Conservation (phyloP, 2,113 vertebrate species). For the Brachyhypopomus occidentalis region DNA sequence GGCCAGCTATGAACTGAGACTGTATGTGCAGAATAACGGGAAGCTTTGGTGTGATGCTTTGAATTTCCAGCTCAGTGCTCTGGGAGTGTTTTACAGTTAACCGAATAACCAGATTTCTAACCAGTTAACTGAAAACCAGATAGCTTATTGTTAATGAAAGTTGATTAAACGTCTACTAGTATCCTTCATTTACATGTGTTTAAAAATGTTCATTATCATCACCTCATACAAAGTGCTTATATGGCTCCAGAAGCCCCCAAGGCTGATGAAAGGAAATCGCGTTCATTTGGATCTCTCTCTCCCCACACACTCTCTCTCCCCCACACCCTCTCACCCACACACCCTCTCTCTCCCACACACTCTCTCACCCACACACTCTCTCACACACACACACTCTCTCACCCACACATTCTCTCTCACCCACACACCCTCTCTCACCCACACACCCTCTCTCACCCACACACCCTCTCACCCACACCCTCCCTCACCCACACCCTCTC, state of each 20-base stretch:
- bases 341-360: constrained; percentile 37
- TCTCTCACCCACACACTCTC: constrained; percentile 37
- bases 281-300: constrained; percentile 8
- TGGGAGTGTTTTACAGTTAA: neutral
- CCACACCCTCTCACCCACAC: constrained; percentile 21
- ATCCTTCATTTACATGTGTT: neutral
- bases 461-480: no score
- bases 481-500: no score
- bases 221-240: neutral
- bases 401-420: neutral
- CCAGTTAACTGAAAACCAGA: no score
- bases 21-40: neutral
- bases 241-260: neutral
- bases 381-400: constrained; percentile 15
- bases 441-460: no score
- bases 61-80: neutral
- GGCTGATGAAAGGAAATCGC: neutral
- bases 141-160: neutral
- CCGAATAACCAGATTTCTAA: neutral
- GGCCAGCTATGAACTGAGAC: neutral
- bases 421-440: no score
- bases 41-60: neutral
- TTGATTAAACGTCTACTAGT: neutral
- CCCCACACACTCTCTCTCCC: constrained; percentile 2
- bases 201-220: neutral